Evolutionary conservation across 2,113 vertebrate genomes (phyloP).

Genomic region (Antennarius striatus): DNA sequence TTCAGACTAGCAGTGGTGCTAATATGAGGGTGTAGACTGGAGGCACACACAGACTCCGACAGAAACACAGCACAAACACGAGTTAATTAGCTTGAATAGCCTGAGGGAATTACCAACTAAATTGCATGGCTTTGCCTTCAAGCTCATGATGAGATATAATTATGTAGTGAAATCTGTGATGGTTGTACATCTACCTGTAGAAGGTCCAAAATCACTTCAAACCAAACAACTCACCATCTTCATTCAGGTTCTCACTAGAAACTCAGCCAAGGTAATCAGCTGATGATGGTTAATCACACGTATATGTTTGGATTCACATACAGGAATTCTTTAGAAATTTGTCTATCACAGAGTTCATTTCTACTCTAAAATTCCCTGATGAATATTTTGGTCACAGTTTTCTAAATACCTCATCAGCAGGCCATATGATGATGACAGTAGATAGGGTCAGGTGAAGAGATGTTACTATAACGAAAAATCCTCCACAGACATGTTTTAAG

Average conservation of each 20-base stretch:
- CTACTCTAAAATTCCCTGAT: background rate
- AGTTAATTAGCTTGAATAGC: conserved; percentile 65
- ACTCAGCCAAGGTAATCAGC: background rate
- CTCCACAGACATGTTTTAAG: too few species aligned
- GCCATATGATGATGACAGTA: too few species aligned
- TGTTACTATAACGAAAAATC: too few species aligned
- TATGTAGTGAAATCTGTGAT: conserved; percentile 41
- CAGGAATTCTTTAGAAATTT: too few species aligned
- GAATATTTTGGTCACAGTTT: background rate
- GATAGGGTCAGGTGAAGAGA: too few species aligned
- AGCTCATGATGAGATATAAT: conserved; percentile 55
- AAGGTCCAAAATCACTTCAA: background rate
- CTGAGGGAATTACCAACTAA: conserved; percentile 58
- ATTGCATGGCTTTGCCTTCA: conserved; percentile 45
- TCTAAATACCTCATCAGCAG: background rate
- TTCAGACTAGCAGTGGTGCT: conserved; percentile 5
- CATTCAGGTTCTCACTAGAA: background rate
- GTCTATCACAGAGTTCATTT: background rate
- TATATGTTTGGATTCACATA: too few species aligned
- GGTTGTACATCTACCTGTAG: background rate
- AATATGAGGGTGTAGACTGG: conserved; percentile 31
- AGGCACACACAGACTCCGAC: conserved; percentile 6
- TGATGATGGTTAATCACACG: background rate
- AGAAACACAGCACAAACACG: conserved; percentile 4
- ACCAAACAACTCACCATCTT: conserved; percentile 9